Conservation (phyloP, 2,797 vertebrate species). For the Loriculus beryllinus region DNA sequence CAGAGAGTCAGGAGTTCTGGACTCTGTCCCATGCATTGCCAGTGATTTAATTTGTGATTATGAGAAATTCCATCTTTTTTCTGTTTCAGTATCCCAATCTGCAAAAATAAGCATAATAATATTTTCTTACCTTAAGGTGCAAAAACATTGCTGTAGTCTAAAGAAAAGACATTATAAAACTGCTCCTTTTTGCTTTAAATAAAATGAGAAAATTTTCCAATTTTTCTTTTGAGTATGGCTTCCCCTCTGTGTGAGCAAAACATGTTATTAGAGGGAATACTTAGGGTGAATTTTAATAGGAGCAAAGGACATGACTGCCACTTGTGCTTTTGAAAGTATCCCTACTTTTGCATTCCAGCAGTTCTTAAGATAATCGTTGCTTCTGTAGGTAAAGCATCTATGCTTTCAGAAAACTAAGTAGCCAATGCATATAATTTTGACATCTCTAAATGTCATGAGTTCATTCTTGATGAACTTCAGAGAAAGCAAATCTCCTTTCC, state of each 20-base stretch:
- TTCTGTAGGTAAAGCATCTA: not conserved
- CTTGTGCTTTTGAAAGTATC: not conserved
- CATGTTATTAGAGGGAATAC: not conserved
- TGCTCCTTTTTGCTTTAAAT: not conserved
- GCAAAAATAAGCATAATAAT: not conserved
- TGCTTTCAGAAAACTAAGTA: not conserved
- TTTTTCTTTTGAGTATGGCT: not conserved
- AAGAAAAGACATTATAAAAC: not conserved
- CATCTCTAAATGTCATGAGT: not conserved
- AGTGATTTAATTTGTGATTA: not conserved
- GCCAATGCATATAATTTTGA: not conserved
- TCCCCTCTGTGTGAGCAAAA: not conserved
- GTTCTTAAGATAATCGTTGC: not conserved
- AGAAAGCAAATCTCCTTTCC: not conserved
- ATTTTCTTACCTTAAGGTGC: not conserved
- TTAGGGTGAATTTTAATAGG: not conserved
- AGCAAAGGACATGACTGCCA: not conserved
- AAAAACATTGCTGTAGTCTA: not conserved
- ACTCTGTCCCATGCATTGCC: not conserved
- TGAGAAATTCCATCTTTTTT: not conserved
- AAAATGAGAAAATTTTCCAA: not conserved
- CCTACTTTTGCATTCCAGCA: not conserved
- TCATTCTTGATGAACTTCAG: conserved; percentile 6
- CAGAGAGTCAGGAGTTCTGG: not conserved
- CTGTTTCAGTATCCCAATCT: not conserved